phyloP scores from a whole-genome alignment of 2,113 vertebrate species.

The Heteronetta atricapilla region DNA sequence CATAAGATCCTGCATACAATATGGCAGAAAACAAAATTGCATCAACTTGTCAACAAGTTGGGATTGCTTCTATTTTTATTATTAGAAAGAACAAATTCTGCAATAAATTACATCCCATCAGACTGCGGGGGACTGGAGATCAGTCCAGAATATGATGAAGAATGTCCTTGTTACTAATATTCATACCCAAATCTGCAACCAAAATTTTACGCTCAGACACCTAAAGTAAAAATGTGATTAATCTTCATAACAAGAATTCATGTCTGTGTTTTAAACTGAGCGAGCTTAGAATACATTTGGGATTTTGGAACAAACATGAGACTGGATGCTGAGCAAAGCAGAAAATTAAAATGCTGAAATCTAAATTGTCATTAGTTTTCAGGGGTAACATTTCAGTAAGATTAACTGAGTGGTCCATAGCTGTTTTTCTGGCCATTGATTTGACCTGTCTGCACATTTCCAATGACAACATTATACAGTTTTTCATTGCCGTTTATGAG shows the following conservation, averaged over 20 bases:
- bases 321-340: constrained; percentile 12
- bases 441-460: not conserved
- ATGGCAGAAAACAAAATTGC: not conserved
- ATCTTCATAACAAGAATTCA: not conserved
- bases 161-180: not conserved
- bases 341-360: not conserved
- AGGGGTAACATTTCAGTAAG: not conserved
- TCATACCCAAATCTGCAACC: not conserved
- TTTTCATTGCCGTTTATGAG: not conserved
- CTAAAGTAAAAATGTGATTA: not conserved
- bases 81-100: not conserved
- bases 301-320: not conserved
- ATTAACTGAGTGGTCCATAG: not conserved
- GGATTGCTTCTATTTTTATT: constrained; percentile 19
- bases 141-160: not conserved
- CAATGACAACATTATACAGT: not conserved
- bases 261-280: not conserved
- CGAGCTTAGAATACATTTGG: not conserved
- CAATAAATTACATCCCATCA: constrained; percentile 31
- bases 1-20: not conserved
- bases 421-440: not conserved
- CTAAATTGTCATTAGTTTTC: not conserved
- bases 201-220: not conserved
- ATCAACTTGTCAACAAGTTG: constrained; percentile 11
- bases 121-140: not conserved